Evolutionary conservation across 2,113 vertebrate species (phyloP).

Genomic region (Rhombomys opimus): DNA sequence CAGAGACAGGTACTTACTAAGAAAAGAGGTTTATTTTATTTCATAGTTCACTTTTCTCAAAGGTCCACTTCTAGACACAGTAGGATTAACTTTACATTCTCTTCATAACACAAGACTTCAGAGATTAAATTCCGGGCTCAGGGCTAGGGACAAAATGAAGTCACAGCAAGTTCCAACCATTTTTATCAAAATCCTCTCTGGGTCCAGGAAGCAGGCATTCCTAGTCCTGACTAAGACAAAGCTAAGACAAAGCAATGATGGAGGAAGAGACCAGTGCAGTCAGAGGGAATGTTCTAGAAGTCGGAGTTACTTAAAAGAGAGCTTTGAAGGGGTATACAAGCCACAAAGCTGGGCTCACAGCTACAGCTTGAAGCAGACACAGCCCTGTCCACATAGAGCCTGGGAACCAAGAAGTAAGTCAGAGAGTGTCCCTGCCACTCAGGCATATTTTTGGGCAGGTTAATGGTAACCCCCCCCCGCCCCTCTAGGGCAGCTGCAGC

Average conservation of each 20-base stretch:
- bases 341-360: background rate
- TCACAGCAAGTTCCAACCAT: background rate
- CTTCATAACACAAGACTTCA: background rate
- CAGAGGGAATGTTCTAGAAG: background rate
- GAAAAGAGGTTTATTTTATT: background rate
- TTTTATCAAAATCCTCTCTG: background rate
- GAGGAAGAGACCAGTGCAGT: background rate
- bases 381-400: background rate
- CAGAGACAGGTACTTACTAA: background rate
- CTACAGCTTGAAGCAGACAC: background rate
- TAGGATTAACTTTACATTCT: background rate
- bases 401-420: background rate
- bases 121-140: background rate
- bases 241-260: background rate
- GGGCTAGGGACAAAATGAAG: background rate
- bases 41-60: background rate
- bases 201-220: background rate
- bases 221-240: no score
- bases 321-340: background rate
- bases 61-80: background rate
- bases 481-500: background rate
- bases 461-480: background rate
- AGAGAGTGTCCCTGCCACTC: rapidly evolving
- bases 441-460: no score
- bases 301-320: background rate